Base-by-base conservation (phyloP, 2,888 invertebrate species). In the Caenorhabditis imperialis region DNA sequence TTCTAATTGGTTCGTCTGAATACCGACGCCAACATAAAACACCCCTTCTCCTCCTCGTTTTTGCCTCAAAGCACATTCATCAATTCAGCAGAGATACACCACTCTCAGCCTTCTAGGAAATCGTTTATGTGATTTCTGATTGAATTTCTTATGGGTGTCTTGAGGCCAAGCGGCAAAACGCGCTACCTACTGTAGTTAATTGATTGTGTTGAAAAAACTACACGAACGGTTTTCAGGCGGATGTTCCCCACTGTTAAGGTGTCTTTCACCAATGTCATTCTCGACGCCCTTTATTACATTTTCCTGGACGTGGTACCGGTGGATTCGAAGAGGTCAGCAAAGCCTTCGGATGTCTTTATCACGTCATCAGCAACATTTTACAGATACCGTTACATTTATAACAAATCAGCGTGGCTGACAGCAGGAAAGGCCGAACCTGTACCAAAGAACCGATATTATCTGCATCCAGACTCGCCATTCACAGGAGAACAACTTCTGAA, bases 181-280 rank as follows among this genome's bases (percentile, higher is more conserved):
- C n/a, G n/a, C n/a, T n/a, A n/a, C n/a, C 2, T 58, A 67, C 57
- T 45, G 61, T 65, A 65, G 55, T 38, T 63, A 54, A 63, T 54
- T 62, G 20, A 48, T 55, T 53, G 40, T 55, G 33, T 47, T 33
- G 22, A 37, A 14, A 38, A 61, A 60, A 37, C 45, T n/a, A 42
- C 6, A 20, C 38, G 18, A 23, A 38, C 37, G 2, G 16, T 38
- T 91, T 90, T 48, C 91, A 97, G 97, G 90, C 93, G 97, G 87
- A 98, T 98, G 97, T 98, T 98, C 90, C 97, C 97, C 81, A 96
- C 96, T 81, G 93, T 97, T 86, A 92, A 96, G 78, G 94, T 95
- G 78, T 94, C 95, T 76, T 96, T 98, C 91, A 93, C 93, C 82
- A 92, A 92, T 4, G 90, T 93, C 47, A 91, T 92, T 63, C 90